Base-by-base conservation (phyloP, 2,888 invertebrate genomes). In the Fissipunctia ypsillon region DNA sequence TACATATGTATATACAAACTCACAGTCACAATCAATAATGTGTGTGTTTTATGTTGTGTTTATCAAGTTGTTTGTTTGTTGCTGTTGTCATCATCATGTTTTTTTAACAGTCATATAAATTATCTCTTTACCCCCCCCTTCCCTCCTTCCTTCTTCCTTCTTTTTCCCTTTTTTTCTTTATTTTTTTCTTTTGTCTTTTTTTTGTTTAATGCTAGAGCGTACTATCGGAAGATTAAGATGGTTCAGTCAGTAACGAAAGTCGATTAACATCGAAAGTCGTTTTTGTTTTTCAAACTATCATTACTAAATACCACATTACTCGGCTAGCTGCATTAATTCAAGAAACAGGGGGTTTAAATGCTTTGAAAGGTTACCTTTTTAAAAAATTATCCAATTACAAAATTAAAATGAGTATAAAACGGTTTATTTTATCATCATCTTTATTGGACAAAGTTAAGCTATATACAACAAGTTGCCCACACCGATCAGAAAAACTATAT, bases 391-490 rank as follows among this genome's bases (percentile, higher is more conserved):
- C 16, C 9, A 10, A 35, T 22, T 6, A 12, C 16, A 31, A 35
- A 14, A 0, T 31, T 10, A 22, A 57, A 61, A 75, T 57, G 50
- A 65, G 19, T 52, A 35, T 56, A 52, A 54, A 56, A 52, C 14
- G 19, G 3, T 61, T 64, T 69, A 77, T 71, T 63, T 75, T 56
- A 67, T 86, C 64, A 65, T 72, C 68, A 63, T 72, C 38, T 88
- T 83, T 86, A 86, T 81, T 87, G 38, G 69, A 73, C 19, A 78
- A 84, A 81, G 88, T 80, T 74, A 87, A 87, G 87, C 87, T 85
- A 87, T 87, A 48, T 84, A 88, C 88, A 85, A 69, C 38, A 66
- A 74, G 78, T 74, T 78, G 88, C 85, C 85, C 85, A 88, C 77
- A 82, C 78, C 83, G 28, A 63, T 69, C 63, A 73, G 65, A 72